phyloP scores from a whole-genome alignment of 2,888 invertebrate species.

The Monoplex corrugatus region DNA sequence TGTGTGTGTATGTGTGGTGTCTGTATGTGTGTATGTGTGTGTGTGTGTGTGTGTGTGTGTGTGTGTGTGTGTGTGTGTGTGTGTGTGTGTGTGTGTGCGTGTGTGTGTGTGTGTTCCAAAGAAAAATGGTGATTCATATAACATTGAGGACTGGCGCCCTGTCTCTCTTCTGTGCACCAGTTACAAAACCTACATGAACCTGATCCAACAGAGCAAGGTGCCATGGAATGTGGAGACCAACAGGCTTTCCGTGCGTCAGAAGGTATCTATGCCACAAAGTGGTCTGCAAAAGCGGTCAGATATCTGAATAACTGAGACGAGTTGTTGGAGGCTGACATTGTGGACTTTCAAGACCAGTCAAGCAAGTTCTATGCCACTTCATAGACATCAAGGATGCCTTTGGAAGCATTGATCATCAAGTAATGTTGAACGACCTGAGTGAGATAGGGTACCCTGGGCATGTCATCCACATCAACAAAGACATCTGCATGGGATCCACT shows the following conservation, averaged over 20 bases:
- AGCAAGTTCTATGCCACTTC: neutral
- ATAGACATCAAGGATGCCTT: conserved; percentile 33
- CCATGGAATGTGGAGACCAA: conserved; percentile 15
- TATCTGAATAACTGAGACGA: too few species aligned
- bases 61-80: too few species aligned
- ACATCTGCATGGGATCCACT: conserved; percentile 17
- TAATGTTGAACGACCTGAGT: neutral
- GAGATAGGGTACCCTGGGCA: neutral
- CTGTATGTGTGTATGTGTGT: too few species aligned
- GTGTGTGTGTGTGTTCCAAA: too few species aligned
- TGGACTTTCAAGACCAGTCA: neutral
- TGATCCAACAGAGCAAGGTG: neutral
- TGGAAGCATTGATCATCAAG: neutral
- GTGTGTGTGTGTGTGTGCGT: too few species aligned
- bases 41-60: too few species aligned
- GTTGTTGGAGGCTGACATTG: neutral
- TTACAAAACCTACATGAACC: conserved; percentile 15
- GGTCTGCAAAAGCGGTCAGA: conserved; percentile 12
- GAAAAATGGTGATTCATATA: too few species aligned
- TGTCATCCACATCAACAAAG: neutral
- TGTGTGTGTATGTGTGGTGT: too few species aligned
- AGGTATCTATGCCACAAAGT: neutral
- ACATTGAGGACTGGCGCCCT: conserved; percentile 23
- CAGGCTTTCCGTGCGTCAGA: neutral
- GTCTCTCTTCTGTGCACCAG: neutral